These are phyloP conservation scores for Emys orbicularis DNA, from an alignment of 2,797 vertebrate species.

Conservation along the genomic window DNA sequence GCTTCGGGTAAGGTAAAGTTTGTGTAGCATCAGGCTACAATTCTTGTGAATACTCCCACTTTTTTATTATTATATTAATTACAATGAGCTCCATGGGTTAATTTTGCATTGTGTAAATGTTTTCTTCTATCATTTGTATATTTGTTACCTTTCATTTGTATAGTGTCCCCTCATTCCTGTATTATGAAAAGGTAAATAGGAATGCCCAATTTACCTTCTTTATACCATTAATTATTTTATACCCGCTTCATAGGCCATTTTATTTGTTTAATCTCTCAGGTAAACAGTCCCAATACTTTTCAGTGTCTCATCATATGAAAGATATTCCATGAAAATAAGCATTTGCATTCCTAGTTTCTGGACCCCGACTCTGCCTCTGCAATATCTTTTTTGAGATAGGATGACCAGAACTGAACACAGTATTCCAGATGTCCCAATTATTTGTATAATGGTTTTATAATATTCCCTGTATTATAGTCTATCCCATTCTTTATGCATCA, in stretches of 20 bases:
- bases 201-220: background rate
- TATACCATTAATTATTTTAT: background rate
- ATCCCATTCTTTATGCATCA: background rate
- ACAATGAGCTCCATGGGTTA: background rate
- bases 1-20: background rate
- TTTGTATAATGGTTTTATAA: background rate
- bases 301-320: background rate
- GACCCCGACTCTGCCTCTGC: fast-evolving
- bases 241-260: fast-evolving
- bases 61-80: background rate
- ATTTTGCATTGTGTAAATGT: conserved; percentile 8
- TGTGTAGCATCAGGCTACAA: background rate
- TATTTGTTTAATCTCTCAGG: background rate
- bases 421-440: fast-evolving
- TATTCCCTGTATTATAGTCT: background rate
- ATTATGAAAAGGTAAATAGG: background rate
- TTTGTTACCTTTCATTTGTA: conserved; percentile 52
- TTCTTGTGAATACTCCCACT: conserved; percentile 7
- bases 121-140: conserved; percentile 59
- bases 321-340: no score
- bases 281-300: background rate
- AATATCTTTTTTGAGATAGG: fast-evolving
- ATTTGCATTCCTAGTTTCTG: background rate
- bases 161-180: background rate
- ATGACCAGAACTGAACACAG: background rate